A percentile compares a stretch with the other conserved stretches of the same genome.
These are phyloP conservation scores for Oenanthe melanoleuca DNA, from an alignment of 2,113 vertebrate species.

Conservation along the genomic window DNA sequence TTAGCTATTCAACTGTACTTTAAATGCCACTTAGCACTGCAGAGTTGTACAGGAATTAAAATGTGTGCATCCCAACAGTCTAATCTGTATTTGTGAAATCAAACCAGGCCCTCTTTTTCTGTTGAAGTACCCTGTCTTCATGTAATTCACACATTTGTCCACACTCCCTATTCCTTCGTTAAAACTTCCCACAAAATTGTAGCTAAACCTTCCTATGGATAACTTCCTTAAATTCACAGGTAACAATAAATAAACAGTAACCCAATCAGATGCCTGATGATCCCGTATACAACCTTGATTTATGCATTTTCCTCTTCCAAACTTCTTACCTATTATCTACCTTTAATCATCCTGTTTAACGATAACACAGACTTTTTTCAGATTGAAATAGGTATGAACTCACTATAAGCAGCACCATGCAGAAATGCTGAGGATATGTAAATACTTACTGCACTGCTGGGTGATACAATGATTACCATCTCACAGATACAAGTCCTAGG, in stretches of 20 bases:
- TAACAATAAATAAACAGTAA: not conserved
- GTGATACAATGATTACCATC: not conserved
- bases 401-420: not conserved
- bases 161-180: not conserved
- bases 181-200: not conserved
- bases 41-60: not conserved
- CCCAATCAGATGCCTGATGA: not conserved
- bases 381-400: not conserved
- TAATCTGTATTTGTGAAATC: not conserved
- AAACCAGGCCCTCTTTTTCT: not conserved
- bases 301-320: not conserved
- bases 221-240: not conserved
- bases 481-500: not conserved
- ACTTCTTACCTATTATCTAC: not conserved
- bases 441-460: not conserved
- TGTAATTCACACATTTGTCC: not conserved
- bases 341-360: not conserved
- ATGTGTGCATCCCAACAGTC: accelerated
- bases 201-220: not conserved
- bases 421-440: not conserved
- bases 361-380: not conserved
- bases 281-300: not conserved
- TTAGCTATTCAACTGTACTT: not conserved
- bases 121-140: not conserved
- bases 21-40: not conserved